Evolutionary conservation across 2,113 vertebrate genomes (phyloP).

Genomic region (Amia ocellicauda): DNA sequence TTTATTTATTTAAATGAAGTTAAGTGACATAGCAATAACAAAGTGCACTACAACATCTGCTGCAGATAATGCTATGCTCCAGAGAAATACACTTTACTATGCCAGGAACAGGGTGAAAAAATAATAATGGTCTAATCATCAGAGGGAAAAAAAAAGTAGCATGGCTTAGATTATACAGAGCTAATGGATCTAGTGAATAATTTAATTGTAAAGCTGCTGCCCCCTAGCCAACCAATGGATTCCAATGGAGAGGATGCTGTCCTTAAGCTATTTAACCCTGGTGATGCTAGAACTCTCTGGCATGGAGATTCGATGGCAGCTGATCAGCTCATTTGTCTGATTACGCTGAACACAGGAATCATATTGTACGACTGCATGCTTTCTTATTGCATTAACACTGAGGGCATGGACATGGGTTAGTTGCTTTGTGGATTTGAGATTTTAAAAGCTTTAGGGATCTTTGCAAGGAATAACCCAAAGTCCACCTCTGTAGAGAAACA

Average conservation of each 20-base stretch:
- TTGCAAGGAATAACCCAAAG: too few relatives aligned
- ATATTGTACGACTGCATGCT: too few relatives aligned
- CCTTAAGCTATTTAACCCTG: conserved; percentile 24
- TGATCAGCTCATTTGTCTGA: conserved; percentile 15
- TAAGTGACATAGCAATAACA: background rate
- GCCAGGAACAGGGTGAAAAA: background rate
- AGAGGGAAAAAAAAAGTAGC: conserved; percentile 26
- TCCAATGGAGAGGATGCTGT: background rate
- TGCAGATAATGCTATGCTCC: background rate
- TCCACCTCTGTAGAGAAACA: too few relatives aligned
- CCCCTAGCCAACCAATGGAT: conserved; percentile 12
- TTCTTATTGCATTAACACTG: too few relatives aligned
- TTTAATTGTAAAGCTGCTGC: conserved; percentile 26
- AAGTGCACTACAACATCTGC: background rate
- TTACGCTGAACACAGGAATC: too few relatives aligned
- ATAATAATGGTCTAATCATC: conserved; percentile 26
- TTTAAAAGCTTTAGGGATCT: too few relatives aligned
- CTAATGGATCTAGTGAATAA: conserved; percentile 30
- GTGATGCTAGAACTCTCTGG: conserved; percentile 12
- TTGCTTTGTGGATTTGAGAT: too few relatives aligned
- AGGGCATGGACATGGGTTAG: too few relatives aligned
- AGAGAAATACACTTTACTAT: conserved; percentile 10
- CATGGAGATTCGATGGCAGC: conserved; percentile 15
- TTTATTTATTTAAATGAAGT: too few relatives aligned
- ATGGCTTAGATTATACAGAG: conserved; percentile 29